Base-by-base conservation (phyloP, 2,113 vertebrate genomes). In the Pao palembangensis region DNA sequence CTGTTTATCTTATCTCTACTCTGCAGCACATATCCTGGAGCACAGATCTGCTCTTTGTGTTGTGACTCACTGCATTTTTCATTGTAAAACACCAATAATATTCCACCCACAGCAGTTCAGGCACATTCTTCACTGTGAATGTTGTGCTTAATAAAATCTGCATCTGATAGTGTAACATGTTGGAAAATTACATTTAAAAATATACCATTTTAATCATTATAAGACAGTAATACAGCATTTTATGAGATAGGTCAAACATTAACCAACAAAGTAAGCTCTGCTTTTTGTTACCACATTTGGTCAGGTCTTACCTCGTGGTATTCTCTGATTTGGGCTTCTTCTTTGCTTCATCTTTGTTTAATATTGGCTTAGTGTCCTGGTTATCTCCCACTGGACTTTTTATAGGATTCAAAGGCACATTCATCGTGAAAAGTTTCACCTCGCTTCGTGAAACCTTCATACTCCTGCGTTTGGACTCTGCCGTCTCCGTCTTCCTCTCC, bases 381-480 rank as follows among this genome's bases (percentile, higher is more conserved):
- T 54, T 17, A 4, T 66, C 44, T 23, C 25, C 51, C 0, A 20
- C 58, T 16, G 55, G 2, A 14, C 19, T 71, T 38, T 52, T 17
- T 0, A 46, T 50, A 0, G 81, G 50, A 6, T 75, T 63, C n/a
- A 91, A 71, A 25, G 15, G 38, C 38, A 91, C 78, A 23, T 83
- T 51, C 64, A 89, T 91, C 4, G 76, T 5, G 16, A 87, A 87
- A 43, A 88, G 3, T 64, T 88, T 90, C 46, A 89, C 76, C 59
- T 91, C 85, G 15, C 74, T 86, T 15, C n/a, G 59, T 18, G 89
- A 91, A 59, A 87, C 80, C 31, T 89, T 91, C 0, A 88, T 25
- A 47, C 88, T 91, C 79, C 81, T 80, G 52, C 88, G 87, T 67
- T 91, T 91, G 71, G 86, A 85, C 73, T 86, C 88, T 0, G 88